A percentile compares a stretch with the other conserved stretches of the same genome.
Evolutionary conservation across 2,888 invertebrate genomes (phyloP).

Genomic region (Caenorhabditis sp.): DNA sequence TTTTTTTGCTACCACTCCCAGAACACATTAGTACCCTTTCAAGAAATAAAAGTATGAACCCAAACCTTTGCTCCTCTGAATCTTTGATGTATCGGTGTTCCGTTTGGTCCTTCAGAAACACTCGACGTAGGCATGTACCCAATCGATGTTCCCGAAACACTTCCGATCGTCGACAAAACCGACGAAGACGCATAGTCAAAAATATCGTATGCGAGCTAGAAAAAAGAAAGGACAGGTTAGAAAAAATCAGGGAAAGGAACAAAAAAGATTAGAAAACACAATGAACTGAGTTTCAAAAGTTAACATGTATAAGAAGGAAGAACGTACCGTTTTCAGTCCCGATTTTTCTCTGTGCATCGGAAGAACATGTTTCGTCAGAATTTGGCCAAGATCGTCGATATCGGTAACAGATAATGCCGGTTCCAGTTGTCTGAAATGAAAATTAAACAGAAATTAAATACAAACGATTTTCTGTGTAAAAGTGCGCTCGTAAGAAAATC

Average conservation of each 20-base stretch:
- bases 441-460: neutral
- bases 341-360: constrained; percentile 67
- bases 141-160: neutral
- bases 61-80: constrained; percentile 28
- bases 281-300: neutral
- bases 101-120: constrained; percentile 32
- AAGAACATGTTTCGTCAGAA: constrained; percentile 61
- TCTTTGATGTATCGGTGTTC: constrained; percentile 35
- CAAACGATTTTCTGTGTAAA: too few species aligned
- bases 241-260: constrained; percentile 2
- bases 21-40: neutral
- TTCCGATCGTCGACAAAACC: constrained; percentile 35
- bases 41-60: neutral
- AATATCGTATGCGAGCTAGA: constrained; percentile 54
- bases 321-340: constrained; percentile 67
- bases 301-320: neutral
- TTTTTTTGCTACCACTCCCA: too few species aligned
- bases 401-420: constrained; percentile 65
- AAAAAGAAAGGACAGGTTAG: neutral
- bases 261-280: neutral
- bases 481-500: too few species aligned
- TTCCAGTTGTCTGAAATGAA: constrained; percentile 58
- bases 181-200: constrained; percentile 54
- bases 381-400: constrained; percentile 61
- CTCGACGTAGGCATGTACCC: neutral